Conservation (phyloP, 2,888 invertebrate genomes). For the Tromatobia lineatoria region DNA sequence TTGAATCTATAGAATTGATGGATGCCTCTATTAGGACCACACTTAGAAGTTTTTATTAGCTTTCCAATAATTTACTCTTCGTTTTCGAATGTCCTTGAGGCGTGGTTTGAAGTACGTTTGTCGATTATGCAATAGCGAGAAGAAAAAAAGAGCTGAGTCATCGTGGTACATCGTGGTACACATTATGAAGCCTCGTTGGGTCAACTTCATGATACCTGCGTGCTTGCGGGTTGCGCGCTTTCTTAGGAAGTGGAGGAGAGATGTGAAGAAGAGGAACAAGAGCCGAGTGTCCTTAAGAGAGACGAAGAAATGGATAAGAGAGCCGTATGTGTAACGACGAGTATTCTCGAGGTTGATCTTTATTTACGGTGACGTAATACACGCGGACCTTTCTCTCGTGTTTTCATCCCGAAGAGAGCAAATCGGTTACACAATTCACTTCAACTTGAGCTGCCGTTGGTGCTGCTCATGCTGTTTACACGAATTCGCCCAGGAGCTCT, state of each 20-base stretch:
- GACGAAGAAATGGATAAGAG: conserved; percentile 40
- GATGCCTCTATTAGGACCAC: not conserved
- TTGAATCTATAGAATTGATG: not conserved
- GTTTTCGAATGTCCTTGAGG: conserved; percentile 66
- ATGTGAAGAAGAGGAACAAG: conserved; percentile 37
- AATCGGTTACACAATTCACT: conserved; percentile 71
- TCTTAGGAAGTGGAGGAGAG: conserved; percentile 39
- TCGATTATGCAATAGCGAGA: conserved; percentile 17
- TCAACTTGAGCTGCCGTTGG: conserved; percentile 17
- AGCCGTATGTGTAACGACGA: conserved; percentile 23
- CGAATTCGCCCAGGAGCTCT: conserved; percentile 69
- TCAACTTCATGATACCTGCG: conserved; percentile 44
- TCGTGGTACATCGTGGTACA: conserved; percentile 28
- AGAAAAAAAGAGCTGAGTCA: conserved; percentile 50
- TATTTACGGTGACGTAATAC: conserved; percentile 80
- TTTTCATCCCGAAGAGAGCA: conserved; percentile 64
- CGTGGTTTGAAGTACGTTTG: conserved; percentile 59
- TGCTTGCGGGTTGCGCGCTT: conserved; percentile 28
- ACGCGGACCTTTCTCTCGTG: conserved; percentile 77
- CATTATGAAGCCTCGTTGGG: conserved; percentile 20
- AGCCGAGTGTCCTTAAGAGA: conserved; percentile 15
- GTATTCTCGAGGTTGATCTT: conserved; percentile 71
- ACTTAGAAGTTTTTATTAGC: conserved; percentile 2
- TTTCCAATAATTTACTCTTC: conserved; percentile 25
- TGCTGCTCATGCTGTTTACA: conserved; percentile 69